Base-by-base conservation (phyloP, 2,888 invertebrate genomes). In the Agrypnus murinus region DNA sequence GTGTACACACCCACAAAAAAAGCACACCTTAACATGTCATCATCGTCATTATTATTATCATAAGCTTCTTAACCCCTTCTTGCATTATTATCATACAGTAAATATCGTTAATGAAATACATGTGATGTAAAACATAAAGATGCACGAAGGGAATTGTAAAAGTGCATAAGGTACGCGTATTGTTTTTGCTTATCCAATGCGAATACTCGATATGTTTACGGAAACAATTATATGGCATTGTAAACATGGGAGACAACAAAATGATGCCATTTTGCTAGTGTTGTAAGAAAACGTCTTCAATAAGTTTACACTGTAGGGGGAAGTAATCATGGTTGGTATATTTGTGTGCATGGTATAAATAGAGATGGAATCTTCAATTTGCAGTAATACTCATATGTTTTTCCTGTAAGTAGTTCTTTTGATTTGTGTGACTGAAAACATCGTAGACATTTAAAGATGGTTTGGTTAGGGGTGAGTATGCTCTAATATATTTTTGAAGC, bases 201-300 rank as follows among this genome's bases (percentile, higher is more conserved):
- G 69, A 80, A 74, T 79, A 72, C 62, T 75, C 72, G 64, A 59
- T 59, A 65, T 53, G 69, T 55, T 50, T 34, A 45, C 45, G 63
- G 68, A 72, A 77, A 74, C 74, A 77, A 77, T 78, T 75, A 76
- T 75, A 73, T 25, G 53, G 67, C 73, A 72, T 71, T 72, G 70
- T 71, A 65, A 72, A 77, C 69, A 75, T 78, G 78, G 75, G 78
- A 74, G 75, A 74, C 77, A 76, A 72, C 48, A 69, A 25, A 74
- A 78, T 79, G 80, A 81, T 82, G 81, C 81, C 80, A 82, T 82
- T 81, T 82, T 76, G n/a, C 77, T 78, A 77, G 78, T 82, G 81
- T 82, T 81, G 82, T 80, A 82, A 82, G 77, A 80, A 79, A 75
- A 78, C 77, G 79, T 80, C 80, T 78, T 78, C 78, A 75, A 77